Evolutionary conservation across 2,797 vertebrate species (phyloP), one percentile per base, ranked within the genome.

Genomic region (Rhadinocentrus ornatus): DNA sequence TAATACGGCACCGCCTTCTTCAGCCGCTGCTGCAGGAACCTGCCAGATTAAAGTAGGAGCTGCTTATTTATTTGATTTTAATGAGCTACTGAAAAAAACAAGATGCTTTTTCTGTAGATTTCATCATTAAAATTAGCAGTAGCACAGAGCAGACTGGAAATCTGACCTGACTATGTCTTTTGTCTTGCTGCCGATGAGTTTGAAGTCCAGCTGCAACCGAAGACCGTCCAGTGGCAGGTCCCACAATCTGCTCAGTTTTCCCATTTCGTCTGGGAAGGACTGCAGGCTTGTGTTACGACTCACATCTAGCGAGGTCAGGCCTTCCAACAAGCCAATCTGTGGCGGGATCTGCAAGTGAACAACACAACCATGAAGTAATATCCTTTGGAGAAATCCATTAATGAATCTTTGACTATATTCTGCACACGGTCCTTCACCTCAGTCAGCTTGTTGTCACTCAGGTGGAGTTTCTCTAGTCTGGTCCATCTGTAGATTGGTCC

Each of bases 191-290:
- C 98, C 98, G 9, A 97, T 93, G 58, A 95, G 96, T 80, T 97
- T 99, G 85, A 98, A 94, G 86, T 99, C 96, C 77, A 99, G 95
- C 84, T 97, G 96, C 71, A 99, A 96, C 53, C 82, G 90, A 1
- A 99, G 93, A n/a, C 96, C 97, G 39, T 99, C 97, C 88, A 99
- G 92, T 20, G 97, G 97, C 79, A 99, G 95, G 88, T 99, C 98
- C 98, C 98, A 99, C 69, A 99, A 92, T 80, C 96, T 92, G 71
- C 93, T 90, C 62, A 99, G 93, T 71, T 94, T 96, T 54, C 98
- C 98, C 96, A 99, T 97, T 92, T 99, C 98, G 76, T 99, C 95
- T 0, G 98, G 98, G 86, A 99, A 97, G 41, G 94, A 96, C 16
- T 89, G 95, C 84, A 99, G 85, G 46, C 92, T 93, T 0, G 83